Conservation (phyloP, 1,140 invertebrate species). For the Diorhabda sublineata region DNA sequence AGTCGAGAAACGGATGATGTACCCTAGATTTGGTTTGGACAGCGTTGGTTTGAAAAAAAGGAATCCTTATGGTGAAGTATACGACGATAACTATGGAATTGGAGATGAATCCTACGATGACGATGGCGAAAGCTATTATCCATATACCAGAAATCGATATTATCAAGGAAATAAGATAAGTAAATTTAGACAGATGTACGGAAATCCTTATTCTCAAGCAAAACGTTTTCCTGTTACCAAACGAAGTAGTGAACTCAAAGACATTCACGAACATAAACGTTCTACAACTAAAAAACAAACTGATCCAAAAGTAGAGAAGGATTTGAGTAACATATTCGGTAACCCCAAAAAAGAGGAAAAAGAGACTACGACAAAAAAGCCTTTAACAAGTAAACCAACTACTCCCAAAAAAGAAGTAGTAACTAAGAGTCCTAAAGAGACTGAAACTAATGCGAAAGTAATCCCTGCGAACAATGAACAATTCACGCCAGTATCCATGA, state of each 20-base stretch:
- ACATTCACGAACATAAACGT: constrained; percentile 35
- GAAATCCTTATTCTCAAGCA: constrained; percentile 18
- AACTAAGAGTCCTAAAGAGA: constrained; percentile 24
- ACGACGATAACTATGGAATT: constrained; percentile 23
- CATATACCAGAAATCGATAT: constrained; percentile 21
- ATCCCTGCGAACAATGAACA: constrained; percentile 26
- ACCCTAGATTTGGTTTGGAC: constrained; percentile 38
- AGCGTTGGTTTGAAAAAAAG: constrained; percentile 35
- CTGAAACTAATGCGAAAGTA: constrained; percentile 14
- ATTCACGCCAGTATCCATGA: constrained; percentile 34
- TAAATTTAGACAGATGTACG: constrained; percentile 17
- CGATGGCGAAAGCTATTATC: constrained; percentile 22
- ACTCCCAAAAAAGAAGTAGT: constrained; percentile 21
- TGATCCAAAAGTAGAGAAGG: constrained; percentile 52
- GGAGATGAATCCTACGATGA: constrained; percentile 25
- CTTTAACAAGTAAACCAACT: constrained; percentile 11
- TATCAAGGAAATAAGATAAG: constrained; percentile 17
- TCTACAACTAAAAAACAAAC: constrained; percentile 38
- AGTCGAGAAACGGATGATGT: constrained; percentile 27
- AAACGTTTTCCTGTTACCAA: constrained; percentile 64
- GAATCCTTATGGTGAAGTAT: constrained; percentile 13
- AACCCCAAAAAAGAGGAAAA: background rate
- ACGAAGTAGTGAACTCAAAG: constrained; percentile 50
- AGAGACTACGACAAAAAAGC: constrained; percentile 24
- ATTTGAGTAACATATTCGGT: constrained; percentile 54